Evolutionary conservation across 2,113 vertebrate species (phyloP), one percentile per base, ranked within the genome.

Genomic region (Asarcornis scutulata): DNA sequence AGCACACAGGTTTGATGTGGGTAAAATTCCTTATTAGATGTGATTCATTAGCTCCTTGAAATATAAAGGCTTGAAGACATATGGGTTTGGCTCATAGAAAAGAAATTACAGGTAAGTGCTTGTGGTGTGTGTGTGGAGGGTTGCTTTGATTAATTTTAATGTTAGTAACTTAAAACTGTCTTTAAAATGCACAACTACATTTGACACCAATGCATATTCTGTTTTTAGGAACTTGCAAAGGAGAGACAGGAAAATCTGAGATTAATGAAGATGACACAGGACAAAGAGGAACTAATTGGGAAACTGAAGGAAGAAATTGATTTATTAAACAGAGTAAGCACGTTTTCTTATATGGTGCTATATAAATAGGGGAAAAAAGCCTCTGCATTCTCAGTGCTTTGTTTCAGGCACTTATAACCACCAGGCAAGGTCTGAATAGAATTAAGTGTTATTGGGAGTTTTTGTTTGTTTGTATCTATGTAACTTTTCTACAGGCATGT

Each of bases 281-380:
- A 99, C 93, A 99, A 99, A 98, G 99, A 99, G 22, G 99, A 99
- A 79, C 97, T 99, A 96, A 99, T 99, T 52, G 97, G 97, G 82
- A 99, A 99, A 96, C 98, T 99, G 97, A 99, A 98, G 96, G 99
- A 99, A 96, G 99, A 99, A 97, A 99, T 99, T 56, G 99, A 99
- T 97, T 97, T 99, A 96, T 98, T 99, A 96, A 99, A 99, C 97
- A 98, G 99, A 98, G 99, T 99, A 97, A 99, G 99, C 96, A 81
- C 31, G 25, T 18, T 95, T 82, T 93, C 34, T 92, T 83, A 44
- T 18, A 13, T 63, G 31, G 6, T 72, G 18, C 59, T 71, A 27
- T 68, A 4, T n/a, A 52, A 77, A 48, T 29, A 62, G 76, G 7
- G 26, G 26, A 72, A 71, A 40, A 85, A 91, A 72, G 17, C 46